phyloP scores from a whole-genome alignment of 2,113 vertebrate species.

The Scophthalmus maximus region DNA sequence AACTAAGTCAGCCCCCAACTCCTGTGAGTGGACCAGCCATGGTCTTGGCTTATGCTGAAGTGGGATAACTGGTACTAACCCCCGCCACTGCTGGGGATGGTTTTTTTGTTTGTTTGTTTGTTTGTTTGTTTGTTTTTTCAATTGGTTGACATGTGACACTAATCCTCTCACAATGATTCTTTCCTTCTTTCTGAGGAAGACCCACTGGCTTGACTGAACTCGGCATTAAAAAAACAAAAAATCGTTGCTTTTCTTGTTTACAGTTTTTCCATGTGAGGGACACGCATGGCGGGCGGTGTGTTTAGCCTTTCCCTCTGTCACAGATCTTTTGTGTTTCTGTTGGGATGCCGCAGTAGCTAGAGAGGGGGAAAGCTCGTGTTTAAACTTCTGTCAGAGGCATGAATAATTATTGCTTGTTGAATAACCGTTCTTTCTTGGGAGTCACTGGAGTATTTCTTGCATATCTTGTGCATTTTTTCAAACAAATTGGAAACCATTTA shows the following conservation, averaged over 20 bases:
- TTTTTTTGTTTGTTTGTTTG: too few species aligned
- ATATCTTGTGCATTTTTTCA: constrained; percentile 16
- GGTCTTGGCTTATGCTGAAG: constrained; percentile 58
- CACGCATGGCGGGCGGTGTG: constrained; percentile 11
- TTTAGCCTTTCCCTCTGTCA: constrained; percentile 16
- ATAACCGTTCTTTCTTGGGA: constrained; percentile 3
- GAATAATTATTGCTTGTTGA: constrained; percentile 40
- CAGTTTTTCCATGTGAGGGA: constrained; percentile 47
- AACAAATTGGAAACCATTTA: not conserved
- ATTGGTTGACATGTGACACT: constrained; percentile 49
- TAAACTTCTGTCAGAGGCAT: constrained; percentile 42
- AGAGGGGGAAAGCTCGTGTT: constrained; percentile 28
- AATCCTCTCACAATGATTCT: constrained; percentile 39
- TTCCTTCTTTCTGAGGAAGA: constrained; percentile 46
- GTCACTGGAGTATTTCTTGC: constrained; percentile 11
- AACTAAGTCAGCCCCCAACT: constrained; percentile 54
- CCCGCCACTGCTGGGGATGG: constrained; percentile 44
- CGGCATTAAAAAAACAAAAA: not conserved
- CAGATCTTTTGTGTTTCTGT: constrained; percentile 30
- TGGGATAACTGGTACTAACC: constrained; percentile 71
- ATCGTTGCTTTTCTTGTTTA: constrained; percentile 56
- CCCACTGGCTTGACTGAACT: constrained; percentile 19
- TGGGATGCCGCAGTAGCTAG: constrained; percentile 40
- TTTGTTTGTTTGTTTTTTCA: too few species aligned
- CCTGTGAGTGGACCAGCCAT: constrained; percentile 75